Base-by-base conservation (phyloP, 2,797 vertebrate genomes). In the Notoglanidium macrostoma region DNA sequence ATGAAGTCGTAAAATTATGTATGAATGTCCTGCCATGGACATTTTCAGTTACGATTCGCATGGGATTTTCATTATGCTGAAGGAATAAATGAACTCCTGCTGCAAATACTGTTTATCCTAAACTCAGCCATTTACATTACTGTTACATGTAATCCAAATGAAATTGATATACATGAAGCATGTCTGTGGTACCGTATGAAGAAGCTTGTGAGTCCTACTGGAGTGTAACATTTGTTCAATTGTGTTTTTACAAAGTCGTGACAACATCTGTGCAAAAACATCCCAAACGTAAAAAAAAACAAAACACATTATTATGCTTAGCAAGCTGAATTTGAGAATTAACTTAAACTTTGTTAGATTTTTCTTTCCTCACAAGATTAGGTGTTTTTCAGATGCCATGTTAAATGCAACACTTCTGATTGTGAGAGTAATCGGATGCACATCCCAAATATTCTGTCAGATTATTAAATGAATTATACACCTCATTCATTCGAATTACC, bases 381-480 rank as follows among this genome's bases (percentile, higher is more conserved):
- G 29, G 2, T 11, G 3, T 57, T 78, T 55, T 55, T 79, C n/a
- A n/a, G 12, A 5, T 9, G 3, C 72, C 46, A 35, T 35, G 8
- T 55, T 1, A 11, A 55, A 32, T 57, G 29, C 8, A 40, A 32
- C 23, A 35, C 6, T 26, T 35, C 32, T 79, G 55, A 59, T 44
- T 26, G 11, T 14, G 77, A 35, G 40, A 6, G 35, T 59, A 35
- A 29, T 76, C 73, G 4, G 51, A 59, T 23, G 19, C 29, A 78
- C 8, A 10, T 35, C 29, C 51, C 12, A 29, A 51, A 79, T 35
- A 79, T 57, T 35, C 77, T 51, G n/a, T n/a, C 17, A 35, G 9
- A 79, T 77, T 77, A 80, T 79, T 57, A 12, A 79, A 59, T 40
- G 19, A 79, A 79, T 40, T 55, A 79, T 79, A 19, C 32, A 12